phyloP scores from a whole-genome alignment of 1,140 invertebrate genomes.

The Achroia grisella region DNA sequence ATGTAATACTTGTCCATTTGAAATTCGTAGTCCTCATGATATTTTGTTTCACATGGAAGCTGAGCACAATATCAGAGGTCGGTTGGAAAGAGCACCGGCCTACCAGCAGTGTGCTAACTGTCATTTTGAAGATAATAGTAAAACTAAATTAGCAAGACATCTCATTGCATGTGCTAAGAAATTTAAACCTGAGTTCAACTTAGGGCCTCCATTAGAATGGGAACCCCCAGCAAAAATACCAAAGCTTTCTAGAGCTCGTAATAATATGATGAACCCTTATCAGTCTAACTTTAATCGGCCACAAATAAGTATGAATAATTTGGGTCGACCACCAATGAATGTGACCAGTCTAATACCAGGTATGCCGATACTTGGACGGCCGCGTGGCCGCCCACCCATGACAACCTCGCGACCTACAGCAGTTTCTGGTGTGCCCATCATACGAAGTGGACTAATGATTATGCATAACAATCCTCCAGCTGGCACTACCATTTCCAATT shows the following conservation, averaged over 20 bases:
- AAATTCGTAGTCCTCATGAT: constrained; percentile 88
- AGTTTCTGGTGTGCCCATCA: constrained; percentile 58
- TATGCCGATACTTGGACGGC: constrained; percentile 47
- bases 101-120: constrained; percentile 96
- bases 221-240: constrained; percentile 95
- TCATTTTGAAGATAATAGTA: constrained; percentile 95
- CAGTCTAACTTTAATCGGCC: constrained; percentile 47
- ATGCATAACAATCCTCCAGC: constrained; percentile 60
- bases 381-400: constrained; percentile 57
- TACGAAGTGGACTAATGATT: constrained; percentile 65
- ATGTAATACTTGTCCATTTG: constrained; percentile 91
- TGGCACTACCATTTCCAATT: constrained; percentile 57
- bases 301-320: constrained; percentile 45
- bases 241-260: constrained; percentile 72
- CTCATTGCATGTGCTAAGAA: constrained; percentile 91
- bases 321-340: constrained; percentile 48
- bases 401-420: constrained; percentile 34
- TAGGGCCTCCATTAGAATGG: constrained; percentile 90
- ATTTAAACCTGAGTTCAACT: constrained; percentile 89
- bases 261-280: constrained; percentile 55
- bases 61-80: constrained; percentile 88
- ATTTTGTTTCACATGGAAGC: constrained; percentile 95
- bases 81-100: constrained; percentile 88
- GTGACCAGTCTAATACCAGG: constrained; percentile 34
- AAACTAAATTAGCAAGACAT: constrained; percentile 92